These are phyloP conservation scores for Callyntrura sp. DNA, from an alignment of 2,888 invertebrate genomes.

Conservation along the genomic window DNA sequence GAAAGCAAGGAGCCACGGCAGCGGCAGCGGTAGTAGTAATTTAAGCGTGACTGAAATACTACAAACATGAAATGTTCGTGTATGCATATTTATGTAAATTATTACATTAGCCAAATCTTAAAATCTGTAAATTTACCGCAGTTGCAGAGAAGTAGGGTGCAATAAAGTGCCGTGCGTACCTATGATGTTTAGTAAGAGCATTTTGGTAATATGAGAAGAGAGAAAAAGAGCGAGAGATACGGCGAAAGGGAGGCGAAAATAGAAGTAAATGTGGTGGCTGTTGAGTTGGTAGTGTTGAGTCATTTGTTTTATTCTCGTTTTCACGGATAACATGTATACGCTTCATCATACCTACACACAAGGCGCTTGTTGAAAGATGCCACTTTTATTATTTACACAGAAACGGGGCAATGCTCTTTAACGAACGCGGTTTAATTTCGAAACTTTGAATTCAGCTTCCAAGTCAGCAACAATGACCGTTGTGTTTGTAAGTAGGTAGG, in stretches of 20 bases:
- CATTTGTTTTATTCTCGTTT: slow-evolving; percentile 43
- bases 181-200: slow-evolving; percentile 10
- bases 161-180: slow-evolving; percentile 25
- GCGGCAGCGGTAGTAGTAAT: slow-evolving; percentile 43
- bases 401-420: not conserved
- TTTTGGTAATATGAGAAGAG: too few species aligned
- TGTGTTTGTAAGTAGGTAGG: not conserved
- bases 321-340: not conserved
- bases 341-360: too few species aligned
- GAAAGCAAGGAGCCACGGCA: slow-evolving; percentile 28
- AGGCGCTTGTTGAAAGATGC: slow-evolving; percentile 35
- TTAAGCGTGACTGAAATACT: slow-evolving; percentile 67
- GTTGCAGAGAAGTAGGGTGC: slow-evolving; percentile 47
- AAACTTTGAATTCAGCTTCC: slow-evolving; percentile 5
- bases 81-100: slow-evolving; percentile 77
- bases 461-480: slow-evolving; percentile 43
- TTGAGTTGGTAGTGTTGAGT: slow-evolving; percentile 43
- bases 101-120: slow-evolving; percentile 70
- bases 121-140: slow-evolving; percentile 67
- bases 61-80: slow-evolving; percentile 56
- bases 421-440: not conserved
- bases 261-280: slow-evolving; percentile 46
- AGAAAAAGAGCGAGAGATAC: not conserved
- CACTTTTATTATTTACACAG: slow-evolving; percentile 41
- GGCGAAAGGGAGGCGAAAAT: not conserved